Percentiles rank a stretch among this genome's conserved stretches.
These are phyloP conservation scores for Euphydryas editha DNA, from an alignment of 2,888 invertebrate species.

Conservation along the genomic window DNA sequence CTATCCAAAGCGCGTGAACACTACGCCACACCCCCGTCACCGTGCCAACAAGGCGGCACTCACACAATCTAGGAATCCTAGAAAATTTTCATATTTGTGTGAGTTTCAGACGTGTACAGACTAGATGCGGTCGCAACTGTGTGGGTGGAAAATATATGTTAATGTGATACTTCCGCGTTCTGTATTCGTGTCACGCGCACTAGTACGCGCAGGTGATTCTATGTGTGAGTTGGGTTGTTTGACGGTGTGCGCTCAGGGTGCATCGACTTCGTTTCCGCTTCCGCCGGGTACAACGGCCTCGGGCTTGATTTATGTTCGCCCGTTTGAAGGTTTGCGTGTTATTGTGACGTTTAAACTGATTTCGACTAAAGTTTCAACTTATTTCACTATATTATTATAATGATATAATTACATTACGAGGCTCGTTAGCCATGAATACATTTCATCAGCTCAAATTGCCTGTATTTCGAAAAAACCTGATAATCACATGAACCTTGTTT, in stretches of 20 bases:
- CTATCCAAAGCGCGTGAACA: conserved; percentile 49
- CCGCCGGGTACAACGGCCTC: conserved; percentile 78
- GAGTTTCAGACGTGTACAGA: conserved; percentile 54
- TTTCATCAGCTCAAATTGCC: background rate
- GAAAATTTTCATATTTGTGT: conserved; percentile 53
- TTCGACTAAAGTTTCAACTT: conserved; percentile 48
- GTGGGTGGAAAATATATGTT: conserved; percentile 74
- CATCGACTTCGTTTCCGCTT: conserved; percentile 79
- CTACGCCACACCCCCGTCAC: conserved; percentile 71
- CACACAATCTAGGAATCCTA: conserved; percentile 56
- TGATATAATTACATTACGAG: conserved; percentile 33
- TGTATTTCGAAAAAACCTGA: background rate
- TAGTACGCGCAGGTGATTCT: conserved; percentile 11
- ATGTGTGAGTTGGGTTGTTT: conserved; percentile 33
- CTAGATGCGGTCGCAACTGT: conserved; percentile 47
- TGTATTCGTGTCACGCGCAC: conserved; percentile 74
- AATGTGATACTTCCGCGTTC: conserved; percentile 77
- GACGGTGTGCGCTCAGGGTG: conserved; percentile 68
- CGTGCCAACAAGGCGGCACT: conserved; percentile 69
- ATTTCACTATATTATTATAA: conserved; percentile 43
- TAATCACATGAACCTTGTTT: background rate
- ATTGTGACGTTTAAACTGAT: conserved; percentile 66
- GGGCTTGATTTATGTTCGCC: conserved; percentile 73
- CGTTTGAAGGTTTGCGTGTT: conserved; percentile 75
- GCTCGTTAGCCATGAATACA: conserved; percentile 9